These are phyloP conservation scores for Festucalex cinctus DNA, from an alignment of 2,113 vertebrate species.

Conservation along the genomic window DNA sequence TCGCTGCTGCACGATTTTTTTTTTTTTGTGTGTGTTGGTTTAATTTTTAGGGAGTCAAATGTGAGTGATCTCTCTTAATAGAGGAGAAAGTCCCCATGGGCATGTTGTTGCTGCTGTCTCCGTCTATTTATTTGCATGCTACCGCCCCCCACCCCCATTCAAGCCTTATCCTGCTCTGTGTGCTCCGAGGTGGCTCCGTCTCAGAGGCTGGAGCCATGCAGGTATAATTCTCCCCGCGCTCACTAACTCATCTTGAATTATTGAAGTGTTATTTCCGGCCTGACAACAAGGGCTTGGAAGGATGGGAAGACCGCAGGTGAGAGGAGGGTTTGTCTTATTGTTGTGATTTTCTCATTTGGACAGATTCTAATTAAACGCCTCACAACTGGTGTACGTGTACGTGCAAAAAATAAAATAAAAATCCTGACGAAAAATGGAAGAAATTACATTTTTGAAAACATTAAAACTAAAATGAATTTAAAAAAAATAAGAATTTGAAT, in stretches of 20 bases:
- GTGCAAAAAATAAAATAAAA: constrained; percentile 15
- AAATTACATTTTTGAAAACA: too few relatives aligned
- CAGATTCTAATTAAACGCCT: constrained; percentile 37
- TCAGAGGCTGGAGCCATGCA: constrained; percentile 71
- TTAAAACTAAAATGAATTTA: neutral
- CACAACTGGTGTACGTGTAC: neutral
- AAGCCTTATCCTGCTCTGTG: constrained; percentile 64
- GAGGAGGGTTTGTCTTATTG: constrained; percentile 28
- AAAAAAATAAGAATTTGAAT: neutral
- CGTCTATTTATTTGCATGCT: constrained; percentile 70
- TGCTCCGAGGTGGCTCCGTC: constrained; percentile 71
- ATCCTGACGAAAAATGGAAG: constrained; percentile 15
- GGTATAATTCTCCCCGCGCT: constrained; percentile 69
- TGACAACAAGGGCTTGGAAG: constrained; percentile 31
- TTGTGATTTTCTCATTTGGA: constrained; percentile 6
- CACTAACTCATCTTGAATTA: constrained; percentile 73
- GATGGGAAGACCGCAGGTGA: constrained; percentile 11
- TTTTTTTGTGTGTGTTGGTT: neutral
- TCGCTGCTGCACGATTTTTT: constrained; percentile 54
- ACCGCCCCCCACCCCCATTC: neutral
- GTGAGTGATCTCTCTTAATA: constrained; percentile 59
- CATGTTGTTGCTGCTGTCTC: constrained; percentile 73
- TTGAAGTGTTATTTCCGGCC: constrained; percentile 67
- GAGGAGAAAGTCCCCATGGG: constrained; percentile 63
- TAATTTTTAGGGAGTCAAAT: constrained; percentile 39